Base-by-base conservation (phyloP, 2,797 vertebrate genomes). In the Rhinella marina region DNA sequence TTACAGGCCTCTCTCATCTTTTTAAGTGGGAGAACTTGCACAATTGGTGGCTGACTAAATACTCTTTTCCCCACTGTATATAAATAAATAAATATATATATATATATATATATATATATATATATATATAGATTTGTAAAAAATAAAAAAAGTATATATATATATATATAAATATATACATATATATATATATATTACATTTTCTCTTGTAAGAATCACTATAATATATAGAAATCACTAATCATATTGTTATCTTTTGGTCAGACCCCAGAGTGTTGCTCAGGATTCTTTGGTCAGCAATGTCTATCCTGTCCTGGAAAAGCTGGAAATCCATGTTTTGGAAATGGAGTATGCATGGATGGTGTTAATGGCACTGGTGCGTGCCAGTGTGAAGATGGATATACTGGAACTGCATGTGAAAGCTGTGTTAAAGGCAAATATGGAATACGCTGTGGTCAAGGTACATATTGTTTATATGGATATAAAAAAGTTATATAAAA, bases 261-360 rank as follows among this genome's bases (percentile, higher is more conserved):
- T 0, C 94, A 99, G 98, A 93, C 80, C 0, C 93, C 27, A 72
- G 90, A 91, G 16, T 99, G 98, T 90, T 99, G 98, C 0, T 89
- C 89, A 0, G 98, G 97, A 0, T 98, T 96, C 91, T 99, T 96
- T 0, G 97, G 98, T 0, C 76, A 91, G 23, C 95, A 97, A 89
- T 99, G 98, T 72, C 96, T 98, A 92, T 89, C 94, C 0, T 99
- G 98, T 91, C 98, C 98, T 0, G 96, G 97, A 0, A 88, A 89
- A 0, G 90, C 87, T 0, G 93, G 91, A 66, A 94, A 87, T 0
- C 78, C 94, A n/a, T 99, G 98, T 92, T 97, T 92, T 0, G 95
- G 95, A 14, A 97, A 97, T 0, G 98, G 98, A 0, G 1, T 93
- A 79, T 99, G 98, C 89, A 27, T 91, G 61, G 98, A 98, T 0